Base-by-base conservation (phyloP, 2,888 invertebrate genomes). In the Acanthococcus lagerstroemiae region DNA sequence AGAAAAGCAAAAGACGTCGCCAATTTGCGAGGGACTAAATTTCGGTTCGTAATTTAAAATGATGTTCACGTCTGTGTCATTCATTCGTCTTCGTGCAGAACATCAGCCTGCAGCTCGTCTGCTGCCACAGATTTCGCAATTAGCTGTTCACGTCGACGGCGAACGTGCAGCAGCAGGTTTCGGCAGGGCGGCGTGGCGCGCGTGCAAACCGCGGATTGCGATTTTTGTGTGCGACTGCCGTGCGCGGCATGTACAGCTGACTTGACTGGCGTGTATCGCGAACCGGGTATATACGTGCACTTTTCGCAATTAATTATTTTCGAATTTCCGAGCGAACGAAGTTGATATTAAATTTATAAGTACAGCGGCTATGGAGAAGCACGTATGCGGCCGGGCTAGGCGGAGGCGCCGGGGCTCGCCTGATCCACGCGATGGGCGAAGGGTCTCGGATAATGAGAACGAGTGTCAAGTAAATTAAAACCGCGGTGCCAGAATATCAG, bases 381-480 rank as follows among this genome's bases (percentile, higher is more conserved):
- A 61, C 61, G 61, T 61, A 61, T 61, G 30, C 30, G 27, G 15
- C 30, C 27, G 27, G 52, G 58, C 45, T 19, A 57, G 37, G 25
- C 19, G 61, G 19, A 30, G 24, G 52, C 26, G 52, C 15, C n/a
- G 55, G 15, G 30, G 61, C 30, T 30, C 19, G 37, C 37, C 27
- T 61, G 61, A 61, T 52, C 52, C 50, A 61, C 27, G 52, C 37
- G 50, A 61, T 50, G 61, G 54, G 61, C 61, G 61, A 61, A 61
- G 61, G 61, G 52, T 61, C 52, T 27, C n/a, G 22, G 61, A 61
- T 61, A 61, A 61, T 61, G 61, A 61, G 61, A 61, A 55, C 45
- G 55, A 55, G 65, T 65, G 65, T 65, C 65, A 55, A 65, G 65
- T 65, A 65, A 65, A 65, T 65, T 65, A 65, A 65, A 65, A 65